phyloP scores from a whole-genome alignment of 2,113 vertebrate species.

The Echinops telfairi region DNA sequence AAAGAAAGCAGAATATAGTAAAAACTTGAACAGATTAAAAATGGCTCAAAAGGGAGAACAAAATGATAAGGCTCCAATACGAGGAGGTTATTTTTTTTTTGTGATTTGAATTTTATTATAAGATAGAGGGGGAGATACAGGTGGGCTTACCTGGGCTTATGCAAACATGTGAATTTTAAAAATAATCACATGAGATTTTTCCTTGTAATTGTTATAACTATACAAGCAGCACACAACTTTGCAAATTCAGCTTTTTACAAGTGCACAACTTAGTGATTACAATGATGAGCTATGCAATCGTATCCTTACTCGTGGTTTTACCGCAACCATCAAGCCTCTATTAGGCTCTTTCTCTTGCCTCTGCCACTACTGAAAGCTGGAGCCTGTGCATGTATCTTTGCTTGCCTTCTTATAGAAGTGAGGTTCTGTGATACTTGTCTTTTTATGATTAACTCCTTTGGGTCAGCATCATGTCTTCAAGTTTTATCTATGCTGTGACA shows the following conservation, averaged over 20 bases:
- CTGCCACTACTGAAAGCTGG: neutral
- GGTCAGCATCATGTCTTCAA: neutral
- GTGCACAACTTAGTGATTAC: neutral
- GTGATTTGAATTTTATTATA: neutral
- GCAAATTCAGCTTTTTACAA: neutral
- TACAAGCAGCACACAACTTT: neutral
- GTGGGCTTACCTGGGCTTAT: neutral
- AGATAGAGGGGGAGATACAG: neutral
- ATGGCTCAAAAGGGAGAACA: too few relatives aligned
- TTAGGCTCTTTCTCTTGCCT: neutral
- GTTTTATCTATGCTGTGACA: neutral
- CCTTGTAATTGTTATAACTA: neutral
- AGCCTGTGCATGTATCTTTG: neutral
- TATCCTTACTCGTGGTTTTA: neutral
- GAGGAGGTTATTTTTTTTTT: fast-evolving
- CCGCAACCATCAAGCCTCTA: neutral
- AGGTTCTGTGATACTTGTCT: neutral
- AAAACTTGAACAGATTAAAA: too few relatives aligned
- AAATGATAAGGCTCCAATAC: too few relatives aligned
- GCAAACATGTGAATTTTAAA: neutral
- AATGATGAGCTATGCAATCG: neutral
- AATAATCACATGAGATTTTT: too few relatives aligned
- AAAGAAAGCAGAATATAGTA: too few relatives aligned
- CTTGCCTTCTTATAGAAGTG: neutral
- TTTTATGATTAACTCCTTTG: neutral